Evolutionary conservation across 2,888 invertebrate genomes (phyloP), one percentile per base, ranked within the genome.

Genomic region (Celastrina argiolus): DNA sequence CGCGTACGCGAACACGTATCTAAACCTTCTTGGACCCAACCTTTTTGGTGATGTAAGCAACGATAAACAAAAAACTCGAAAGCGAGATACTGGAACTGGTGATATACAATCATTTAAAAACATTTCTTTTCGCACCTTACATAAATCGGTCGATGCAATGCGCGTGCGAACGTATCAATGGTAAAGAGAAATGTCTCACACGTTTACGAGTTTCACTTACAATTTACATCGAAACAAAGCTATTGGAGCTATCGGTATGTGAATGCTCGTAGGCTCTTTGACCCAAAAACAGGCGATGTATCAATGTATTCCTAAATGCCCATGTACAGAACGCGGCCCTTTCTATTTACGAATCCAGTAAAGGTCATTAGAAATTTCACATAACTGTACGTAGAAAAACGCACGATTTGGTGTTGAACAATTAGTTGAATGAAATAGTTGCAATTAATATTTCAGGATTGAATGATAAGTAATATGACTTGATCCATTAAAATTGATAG

Each of bases 191-290:
- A 76, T 79, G 75, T 75, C 75, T 74, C 74, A 71, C 73, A 74
- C 72, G 68, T 71, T 73, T 68, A 68, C 74, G 73, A 77, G 78
- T 82, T 83, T 83, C 82, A 75, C 78, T 77, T 74, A 73, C 71
- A 73, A 75, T 76, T 72, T 71, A 72, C 75, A 73, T 74, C 78
- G 74, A 76, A 77, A 74, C 74, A 76, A 77, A 75, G 61, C 39
- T 61, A 39, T 39, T 39, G 22, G 34, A 14, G 61, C 61, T 61
- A 61, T 36, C 36, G 61, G 39, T 61, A 61, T 61, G 61, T 61
- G 61, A 61, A 61, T 39, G 16, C 36, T 61, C 16, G 34, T 61
- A 59, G 31, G 59, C 61, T 22, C 36, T 61, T 36, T 61, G 61
- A 39, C 61, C 61, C 39, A 39, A 18, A 22, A 14, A 36, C 22